phyloP scores from a whole-genome alignment of 1,140 invertebrate genomes.

The Drosophila tani region DNA sequence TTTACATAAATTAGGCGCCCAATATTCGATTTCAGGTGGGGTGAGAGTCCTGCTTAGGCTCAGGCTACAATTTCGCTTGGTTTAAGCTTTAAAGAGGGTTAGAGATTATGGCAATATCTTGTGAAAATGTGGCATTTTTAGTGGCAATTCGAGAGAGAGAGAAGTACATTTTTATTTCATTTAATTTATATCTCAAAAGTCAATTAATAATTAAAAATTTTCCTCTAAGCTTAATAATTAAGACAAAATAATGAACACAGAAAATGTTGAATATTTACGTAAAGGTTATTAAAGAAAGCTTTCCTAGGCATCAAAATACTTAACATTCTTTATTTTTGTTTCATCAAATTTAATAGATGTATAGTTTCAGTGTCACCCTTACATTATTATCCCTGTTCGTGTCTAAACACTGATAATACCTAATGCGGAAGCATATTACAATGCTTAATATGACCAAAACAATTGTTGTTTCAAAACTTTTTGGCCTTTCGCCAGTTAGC shows the following conservation, averaged over 20 bases:
- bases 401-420: not conserved
- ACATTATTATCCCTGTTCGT: not conserved
- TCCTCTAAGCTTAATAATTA: too few species aligned
- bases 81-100: slow-evolving; percentile 31
- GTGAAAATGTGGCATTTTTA: not conserved
- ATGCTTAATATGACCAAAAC: slow-evolving; percentile 11
- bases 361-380: not conserved
- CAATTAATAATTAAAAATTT: too few species aligned
- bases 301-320: too few species aligned
- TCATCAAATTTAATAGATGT: too few species aligned
- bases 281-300: too few species aligned
- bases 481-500: slow-evolving; percentile 27
- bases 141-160: not conserved
- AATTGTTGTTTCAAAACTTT: slow-evolving; percentile 39
- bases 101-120: not conserved
- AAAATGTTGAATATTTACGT: too few species aligned
- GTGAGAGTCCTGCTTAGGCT: slow-evolving; percentile 2
- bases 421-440: slow-evolving; percentile 2
- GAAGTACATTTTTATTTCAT: not conserved
- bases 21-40: slow-evolving; percentile 53
- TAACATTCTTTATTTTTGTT: too few species aligned
- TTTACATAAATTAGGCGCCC: slow-evolving; percentile 78
- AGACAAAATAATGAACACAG: too few species aligned
- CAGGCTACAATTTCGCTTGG: slow-evolving; percentile 2
- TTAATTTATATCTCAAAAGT: too few species aligned